phyloP scores from a whole-genome alignment of 1,140 invertebrate species.

The Uloborus diversus region DNA sequence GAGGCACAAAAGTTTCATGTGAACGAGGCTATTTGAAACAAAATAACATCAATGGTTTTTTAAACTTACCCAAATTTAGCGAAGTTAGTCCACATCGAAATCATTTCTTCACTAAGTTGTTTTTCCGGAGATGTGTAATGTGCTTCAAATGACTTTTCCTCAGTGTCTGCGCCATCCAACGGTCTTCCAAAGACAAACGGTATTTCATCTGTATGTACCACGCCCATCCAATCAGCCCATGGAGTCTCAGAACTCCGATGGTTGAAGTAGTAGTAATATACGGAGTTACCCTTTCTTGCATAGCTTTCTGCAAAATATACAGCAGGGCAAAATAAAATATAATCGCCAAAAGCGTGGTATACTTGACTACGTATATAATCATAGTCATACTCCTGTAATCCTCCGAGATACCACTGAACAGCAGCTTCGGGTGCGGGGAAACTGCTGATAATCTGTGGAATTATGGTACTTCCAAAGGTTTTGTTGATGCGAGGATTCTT shows the following conservation, averaged over 20 bases:
- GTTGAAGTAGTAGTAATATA: constrained; percentile 54
- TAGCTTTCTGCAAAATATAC: not conserved
- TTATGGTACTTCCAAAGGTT: not conserved
- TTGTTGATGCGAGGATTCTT: constrained; percentile 11
- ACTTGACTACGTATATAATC: not conserved
- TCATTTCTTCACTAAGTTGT: constrained; percentile 41
- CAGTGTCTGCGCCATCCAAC: not conserved
- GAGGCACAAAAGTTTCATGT: too few species aligned
- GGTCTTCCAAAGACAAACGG: constrained; percentile 56
- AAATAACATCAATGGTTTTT: too few species aligned
- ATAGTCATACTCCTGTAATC: not conserved
- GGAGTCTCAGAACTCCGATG: constrained; percentile 30
- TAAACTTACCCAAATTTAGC: constrained; percentile 44
- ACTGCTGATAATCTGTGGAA: not conserved
- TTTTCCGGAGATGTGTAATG: constrained; percentile 25
- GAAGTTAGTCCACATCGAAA: constrained; percentile 52
- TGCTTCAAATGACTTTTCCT: too few species aligned
- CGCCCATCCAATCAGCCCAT: constrained; percentile 50
- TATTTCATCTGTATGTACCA: constrained; percentile 50
- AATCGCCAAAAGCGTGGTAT: constrained; percentile 7
- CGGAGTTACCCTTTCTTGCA: not conserved
- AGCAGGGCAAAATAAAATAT: not conserved
- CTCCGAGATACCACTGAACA: not conserved
- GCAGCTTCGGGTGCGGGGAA: not conserved
- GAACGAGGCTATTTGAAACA: too few species aligned